Conservation (phyloP, 2,888 invertebrate genomes). For the Sisyra terminalis region DNA sequence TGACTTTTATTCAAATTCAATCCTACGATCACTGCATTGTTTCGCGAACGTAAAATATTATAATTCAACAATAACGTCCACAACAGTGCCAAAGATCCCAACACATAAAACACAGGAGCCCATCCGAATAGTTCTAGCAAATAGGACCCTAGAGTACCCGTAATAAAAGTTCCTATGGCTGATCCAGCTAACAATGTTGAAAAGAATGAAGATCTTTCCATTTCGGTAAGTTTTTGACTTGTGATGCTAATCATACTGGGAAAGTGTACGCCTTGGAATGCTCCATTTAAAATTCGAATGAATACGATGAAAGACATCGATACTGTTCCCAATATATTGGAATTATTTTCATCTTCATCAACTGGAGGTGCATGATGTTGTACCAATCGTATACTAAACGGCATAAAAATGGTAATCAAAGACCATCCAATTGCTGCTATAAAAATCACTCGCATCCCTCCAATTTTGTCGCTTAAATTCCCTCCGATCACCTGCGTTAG, state of each 20-base stretch:
- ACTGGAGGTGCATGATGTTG: constrained; percentile 12
- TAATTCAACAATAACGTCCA: constrained; percentile 13
- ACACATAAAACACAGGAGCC: constrained; percentile 43
- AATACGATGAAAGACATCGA: constrained; percentile 38
- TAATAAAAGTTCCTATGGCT: constrained; percentile 42
- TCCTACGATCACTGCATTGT: too few species aligned
- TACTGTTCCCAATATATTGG: constrained; percentile 13
- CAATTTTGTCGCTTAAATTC: constrained; percentile 39
- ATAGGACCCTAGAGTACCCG: constrained; percentile 48
- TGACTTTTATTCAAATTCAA: too few species aligned
- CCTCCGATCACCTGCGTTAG: constrained; percentile 42
- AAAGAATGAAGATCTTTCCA: constrained; percentile 48
- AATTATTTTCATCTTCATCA: constrained; percentile 17
- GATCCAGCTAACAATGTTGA: constrained; percentile 46
- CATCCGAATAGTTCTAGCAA: constrained; percentile 46
- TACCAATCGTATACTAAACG: constrained; percentile 31
- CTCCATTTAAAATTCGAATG: constrained; percentile 41
- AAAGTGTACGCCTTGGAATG: constrained; percentile 50
- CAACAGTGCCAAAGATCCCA: constrained; percentile 25
- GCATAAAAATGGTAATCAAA: constrained; percentile 34
- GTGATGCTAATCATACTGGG: constrained; percentile 53
- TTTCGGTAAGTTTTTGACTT: constrained; percentile 41
- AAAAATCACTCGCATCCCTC: constrained; percentile 45
- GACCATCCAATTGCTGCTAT: constrained; percentile 43
- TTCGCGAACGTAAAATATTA: background rate